A percentile compares a stretch with the other conserved stretches of the same genome.
These are phyloP conservation scores for Capromys pilorides DNA, from an alignment of 2,797 vertebrate genomes.

Conservation along the genomic window DNA sequence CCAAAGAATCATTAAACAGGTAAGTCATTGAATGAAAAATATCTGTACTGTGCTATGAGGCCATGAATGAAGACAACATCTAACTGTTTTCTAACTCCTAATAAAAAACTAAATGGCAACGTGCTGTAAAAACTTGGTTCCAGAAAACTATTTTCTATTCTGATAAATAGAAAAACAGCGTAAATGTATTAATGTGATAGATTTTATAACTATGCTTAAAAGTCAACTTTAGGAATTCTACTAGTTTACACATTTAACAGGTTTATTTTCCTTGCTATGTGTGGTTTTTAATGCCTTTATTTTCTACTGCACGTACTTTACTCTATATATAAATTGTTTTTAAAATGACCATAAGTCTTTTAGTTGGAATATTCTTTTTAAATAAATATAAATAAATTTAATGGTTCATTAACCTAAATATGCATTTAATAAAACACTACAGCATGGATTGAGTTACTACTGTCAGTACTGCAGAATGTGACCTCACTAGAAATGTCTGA, in stretches of 20 bases:
- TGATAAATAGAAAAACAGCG: background rate
- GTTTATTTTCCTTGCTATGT: background rate
- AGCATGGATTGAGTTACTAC: background rate
- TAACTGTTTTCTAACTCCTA: background rate
- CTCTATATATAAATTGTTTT: background rate
- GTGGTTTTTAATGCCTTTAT: slow-evolving; percentile 13
- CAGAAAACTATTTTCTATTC: background rate
- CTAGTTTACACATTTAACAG: slow-evolving; percentile 16
- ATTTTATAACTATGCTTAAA: slow-evolving; percentile 41
- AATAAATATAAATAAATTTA: slow-evolving; percentile 24
- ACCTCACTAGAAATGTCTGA: background rate
- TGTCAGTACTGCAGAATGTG: background rate
- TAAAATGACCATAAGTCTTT: background rate
- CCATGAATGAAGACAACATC: slow-evolving; percentile 1
- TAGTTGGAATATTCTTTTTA: background rate
- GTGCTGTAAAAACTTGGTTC: slow-evolving; percentile 16
- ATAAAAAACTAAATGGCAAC: background rate
- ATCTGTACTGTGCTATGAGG: background rate
- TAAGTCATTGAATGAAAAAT: background rate
- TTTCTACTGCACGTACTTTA: background rate
- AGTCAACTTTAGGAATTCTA: background rate
- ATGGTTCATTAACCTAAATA: background rate
- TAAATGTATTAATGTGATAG: background rate
- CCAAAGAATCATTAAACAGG: background rate
- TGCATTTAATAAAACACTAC: background rate